phyloP scores from a whole-genome alignment of 2,113 vertebrate genomes.

The Poecile atricapillus region DNA sequence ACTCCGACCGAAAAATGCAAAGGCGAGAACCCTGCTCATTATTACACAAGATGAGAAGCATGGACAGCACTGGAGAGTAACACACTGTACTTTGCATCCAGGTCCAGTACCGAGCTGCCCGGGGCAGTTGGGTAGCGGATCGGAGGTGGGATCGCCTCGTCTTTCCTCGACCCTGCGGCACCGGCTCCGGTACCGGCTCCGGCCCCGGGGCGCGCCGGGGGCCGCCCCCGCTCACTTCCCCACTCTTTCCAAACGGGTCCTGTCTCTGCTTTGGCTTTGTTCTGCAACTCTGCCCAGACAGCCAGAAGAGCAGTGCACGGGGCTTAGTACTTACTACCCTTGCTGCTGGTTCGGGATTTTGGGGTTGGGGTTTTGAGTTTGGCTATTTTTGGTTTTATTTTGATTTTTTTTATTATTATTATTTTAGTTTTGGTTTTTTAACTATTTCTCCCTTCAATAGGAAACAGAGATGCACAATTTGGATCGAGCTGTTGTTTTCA shows the following conservation, averaged over 20 bases:
- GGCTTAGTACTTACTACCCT: conserved; percentile 13
- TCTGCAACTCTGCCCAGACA: conserved; percentile 36
- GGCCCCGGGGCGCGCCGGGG: background rate
- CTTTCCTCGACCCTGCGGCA: conserved; percentile 6
- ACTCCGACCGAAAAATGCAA: conserved; percentile 62
- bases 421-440: background rate
- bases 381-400: background rate
- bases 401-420: background rate
- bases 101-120: conserved; percentile 73
- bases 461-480: conserved; percentile 68
- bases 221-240: conserved; percentile 23
- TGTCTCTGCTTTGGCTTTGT: conserved; percentile 46
- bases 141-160: conserved; percentile 20
- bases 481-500: conserved; percentile 68
- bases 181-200: background rate
- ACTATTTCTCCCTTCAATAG: conserved; percentile 25
- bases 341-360: conserved; percentile 8
- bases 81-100: conserved; percentile 86
- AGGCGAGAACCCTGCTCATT: conserved; percentile 68
- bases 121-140: conserved; percentile 62
- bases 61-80: conserved; percentile 86
- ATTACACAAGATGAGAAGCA: conserved; percentile 75
- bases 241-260: conserved; percentile 45
- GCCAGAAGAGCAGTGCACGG: conserved; percentile 43
- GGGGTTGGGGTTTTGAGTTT: background rate